A percentile compares a stretch with the other conserved stretches of the same genome.
Evolutionary conservation across 2,888 invertebrate genomes (phyloP).

Genomic region (Rotaria magnacalcarata): DNA sequence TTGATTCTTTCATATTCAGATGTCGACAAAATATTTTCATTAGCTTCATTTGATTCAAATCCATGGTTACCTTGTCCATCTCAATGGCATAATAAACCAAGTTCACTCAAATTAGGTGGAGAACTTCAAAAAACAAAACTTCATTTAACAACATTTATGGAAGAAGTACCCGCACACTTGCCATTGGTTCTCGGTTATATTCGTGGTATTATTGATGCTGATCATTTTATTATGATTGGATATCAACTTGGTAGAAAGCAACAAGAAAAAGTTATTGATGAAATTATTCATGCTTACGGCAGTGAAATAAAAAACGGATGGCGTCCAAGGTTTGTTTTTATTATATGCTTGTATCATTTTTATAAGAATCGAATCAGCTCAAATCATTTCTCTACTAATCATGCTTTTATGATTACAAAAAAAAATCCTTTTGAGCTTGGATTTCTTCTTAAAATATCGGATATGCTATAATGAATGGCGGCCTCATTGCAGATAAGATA

Average conservation of each 20-base stretch:
- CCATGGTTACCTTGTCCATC: neutral
- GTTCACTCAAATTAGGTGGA: neutral
- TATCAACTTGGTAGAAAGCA: neutral
- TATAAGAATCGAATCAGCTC: too few relatives aligned
- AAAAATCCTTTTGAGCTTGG: too few relatives aligned
- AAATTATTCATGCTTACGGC: neutral
- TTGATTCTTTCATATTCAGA: neutral
- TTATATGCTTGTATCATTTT: too few relatives aligned
- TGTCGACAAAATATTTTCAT: slow-evolving; percentile 5
- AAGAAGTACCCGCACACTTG: neutral
- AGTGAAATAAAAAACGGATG: neutral
- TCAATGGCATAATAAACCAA: neutral
- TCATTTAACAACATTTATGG: neutral
- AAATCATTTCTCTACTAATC: too few relatives aligned
- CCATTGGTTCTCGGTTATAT: slow-evolving; percentile 1
- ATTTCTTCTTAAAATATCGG: too few relatives aligned
- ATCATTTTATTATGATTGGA: slow-evolving; percentile 27
- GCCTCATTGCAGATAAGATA: too few relatives aligned
- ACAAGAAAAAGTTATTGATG: neutral
- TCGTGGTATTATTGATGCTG: neutral
- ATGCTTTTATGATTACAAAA: too few relatives aligned
- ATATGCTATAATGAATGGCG: too few relatives aligned
- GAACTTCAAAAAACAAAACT: neutral
- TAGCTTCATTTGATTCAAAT: neutral
- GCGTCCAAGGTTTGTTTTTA: neutral